These are phyloP conservation scores for Chironomus striatipennis DNA, from an alignment of 1,140 invertebrate species.

Conservation along the genomic window DNA sequence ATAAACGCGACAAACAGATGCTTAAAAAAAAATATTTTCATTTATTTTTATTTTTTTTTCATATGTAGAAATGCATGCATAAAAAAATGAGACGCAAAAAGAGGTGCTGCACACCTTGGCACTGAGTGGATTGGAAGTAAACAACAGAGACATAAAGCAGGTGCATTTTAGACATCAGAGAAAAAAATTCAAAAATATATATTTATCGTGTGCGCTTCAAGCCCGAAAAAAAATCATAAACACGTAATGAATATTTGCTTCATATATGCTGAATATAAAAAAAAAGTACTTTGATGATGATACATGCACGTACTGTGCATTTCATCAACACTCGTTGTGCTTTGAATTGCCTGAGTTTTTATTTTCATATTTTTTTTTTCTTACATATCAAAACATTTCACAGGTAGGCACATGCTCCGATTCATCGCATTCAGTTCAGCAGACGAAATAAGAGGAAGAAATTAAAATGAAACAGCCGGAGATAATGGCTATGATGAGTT, in stretches of 20 bases:
- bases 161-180: not conserved
- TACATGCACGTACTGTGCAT: too few species aligned
- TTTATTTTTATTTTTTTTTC: too few species aligned
- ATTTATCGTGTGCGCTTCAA: not conserved
- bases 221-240: not conserved
- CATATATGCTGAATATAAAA: too few species aligned
- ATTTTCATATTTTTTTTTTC: too few species aligned
- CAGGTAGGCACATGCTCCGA: not conserved
- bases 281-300: too few species aligned
- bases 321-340: too few species aligned
- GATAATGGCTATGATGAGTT: not conserved
- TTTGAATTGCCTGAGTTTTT: too few species aligned
- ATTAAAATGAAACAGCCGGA: too few species aligned
- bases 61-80: not conserved
- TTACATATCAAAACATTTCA: too few species aligned
- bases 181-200: not conserved
- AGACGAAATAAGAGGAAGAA: not conserved
- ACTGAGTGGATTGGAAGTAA: not conserved
- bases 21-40: too few species aligned
- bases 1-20: not conserved
- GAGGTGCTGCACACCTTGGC: not conserved
- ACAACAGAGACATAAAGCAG: not conserved
- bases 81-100: not conserved
- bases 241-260: not conserved
- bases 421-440: not conserved